Percentiles rank a stretch among this genome's conserved stretches.
These are phyloP conservation scores for Channa striata DNA, from an alignment of 2,797 vertebrate genomes.

Conservation along the genomic window DNA sequence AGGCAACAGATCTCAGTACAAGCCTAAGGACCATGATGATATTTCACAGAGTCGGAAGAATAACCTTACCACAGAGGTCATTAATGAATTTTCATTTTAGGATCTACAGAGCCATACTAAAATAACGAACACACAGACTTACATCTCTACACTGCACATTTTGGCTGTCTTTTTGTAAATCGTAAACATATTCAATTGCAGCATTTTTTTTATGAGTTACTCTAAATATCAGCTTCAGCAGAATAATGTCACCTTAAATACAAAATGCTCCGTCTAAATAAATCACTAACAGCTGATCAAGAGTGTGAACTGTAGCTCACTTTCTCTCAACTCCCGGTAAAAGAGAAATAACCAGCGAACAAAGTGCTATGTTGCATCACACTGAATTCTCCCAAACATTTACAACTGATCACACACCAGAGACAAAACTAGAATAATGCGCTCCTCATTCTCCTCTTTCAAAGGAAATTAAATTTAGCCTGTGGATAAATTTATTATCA, in stretches of 20 bases:
- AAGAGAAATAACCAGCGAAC: conserved; percentile 12
- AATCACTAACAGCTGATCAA: background rate
- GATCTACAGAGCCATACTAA: background rate
- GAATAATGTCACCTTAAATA: background rate
- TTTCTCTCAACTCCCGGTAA: conserved; percentile 24
- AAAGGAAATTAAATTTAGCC: conserved; percentile 75
- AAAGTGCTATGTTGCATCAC: conserved; percentile 7
- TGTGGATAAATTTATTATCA: conserved; percentile 57
- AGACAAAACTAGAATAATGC: conserved; percentile 26
- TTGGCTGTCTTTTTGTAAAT: background rate
- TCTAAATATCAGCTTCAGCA: background rate
- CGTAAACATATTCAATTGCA: background rate
- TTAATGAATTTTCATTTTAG: conserved; percentile 42
- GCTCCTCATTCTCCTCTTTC: conserved; percentile 45
- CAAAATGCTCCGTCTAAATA: background rate
- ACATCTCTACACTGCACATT: background rate
- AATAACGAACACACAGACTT: background rate
- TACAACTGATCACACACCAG: background rate
- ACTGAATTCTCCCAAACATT: conserved; percentile 30
- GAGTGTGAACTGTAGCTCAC: background rate
- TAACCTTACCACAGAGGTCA: conserved; percentile 13
- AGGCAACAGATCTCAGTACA: conserved; percentile 8
- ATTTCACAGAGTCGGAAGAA: background rate
- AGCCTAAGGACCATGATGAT: conserved; percentile 6
- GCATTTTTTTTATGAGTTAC: background rate